Evolutionary conservation across 2,888 invertebrate genomes (phyloP).

Genomic region (Stomorhina lunata): DNA sequence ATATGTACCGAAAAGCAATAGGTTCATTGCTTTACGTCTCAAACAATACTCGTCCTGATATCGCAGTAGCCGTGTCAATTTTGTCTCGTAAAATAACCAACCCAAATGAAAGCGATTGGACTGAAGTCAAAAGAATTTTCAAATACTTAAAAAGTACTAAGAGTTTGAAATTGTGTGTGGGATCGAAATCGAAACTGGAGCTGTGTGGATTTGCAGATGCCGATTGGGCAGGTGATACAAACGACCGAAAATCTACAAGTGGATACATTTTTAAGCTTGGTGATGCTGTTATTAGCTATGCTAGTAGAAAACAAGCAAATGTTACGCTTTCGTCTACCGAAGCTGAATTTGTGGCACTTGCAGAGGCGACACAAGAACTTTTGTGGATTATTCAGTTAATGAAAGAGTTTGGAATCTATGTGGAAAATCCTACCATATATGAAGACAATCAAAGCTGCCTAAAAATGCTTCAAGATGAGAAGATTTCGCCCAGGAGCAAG

Average conservation of each 20-base stretch:
- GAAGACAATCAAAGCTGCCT: slow-evolving; percentile 29
- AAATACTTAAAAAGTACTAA: neutral
- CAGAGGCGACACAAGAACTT: slow-evolving; percentile 34
- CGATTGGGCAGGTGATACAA: neutral
- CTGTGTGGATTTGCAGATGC: slow-evolving; percentile 8
- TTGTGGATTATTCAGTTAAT: slow-evolving; percentile 27
- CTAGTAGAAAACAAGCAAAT: slow-evolving; percentile 18
- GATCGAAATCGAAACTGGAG: too few species aligned
- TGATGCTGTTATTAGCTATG: slow-evolving; percentile 40
- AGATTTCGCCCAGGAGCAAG: slow-evolving; percentile 11
- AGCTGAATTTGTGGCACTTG: slow-evolving; percentile 24
- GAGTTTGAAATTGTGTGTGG: neutral
- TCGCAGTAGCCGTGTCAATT: neutral
- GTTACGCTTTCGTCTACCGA: slow-evolving; percentile 25
- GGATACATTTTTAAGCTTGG: slow-evolving; percentile 12
- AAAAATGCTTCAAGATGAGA: slow-evolving; percentile 27
- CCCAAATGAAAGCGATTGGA: neutral
- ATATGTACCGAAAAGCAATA: neutral
- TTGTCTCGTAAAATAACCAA: neutral
- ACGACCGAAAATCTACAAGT: neutral
- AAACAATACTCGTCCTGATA: slow-evolving; percentile 2
- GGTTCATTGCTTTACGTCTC: neutral
- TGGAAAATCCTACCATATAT: neutral
- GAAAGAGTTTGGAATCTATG: slow-evolving; percentile 23
- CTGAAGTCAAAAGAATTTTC: neutral